A percentile compares a stretch with the other conserved stretches of the same genome.
These are phyloP conservation scores for Elachura formosa DNA, from an alignment of 2,113 vertebrate species.

Conservation along the genomic window DNA sequence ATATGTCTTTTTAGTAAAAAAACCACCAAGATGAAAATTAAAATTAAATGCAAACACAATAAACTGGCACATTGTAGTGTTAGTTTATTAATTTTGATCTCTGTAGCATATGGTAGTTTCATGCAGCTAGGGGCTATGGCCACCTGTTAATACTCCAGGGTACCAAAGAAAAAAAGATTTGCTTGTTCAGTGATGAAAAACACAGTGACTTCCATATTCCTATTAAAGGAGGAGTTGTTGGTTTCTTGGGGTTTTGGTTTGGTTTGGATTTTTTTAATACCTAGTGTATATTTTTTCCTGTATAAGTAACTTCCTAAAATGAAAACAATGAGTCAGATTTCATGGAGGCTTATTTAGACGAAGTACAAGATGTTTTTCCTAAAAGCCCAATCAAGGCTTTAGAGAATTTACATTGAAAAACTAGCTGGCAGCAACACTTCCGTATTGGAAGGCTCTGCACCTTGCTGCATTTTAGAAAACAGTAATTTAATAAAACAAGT, in stretches of 20 bases:
- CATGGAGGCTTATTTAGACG: not conserved
- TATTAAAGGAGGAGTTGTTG: not conserved
- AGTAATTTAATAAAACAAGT: not conserved
- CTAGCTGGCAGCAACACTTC: not conserved
- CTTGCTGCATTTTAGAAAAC: not conserved
- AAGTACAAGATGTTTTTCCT: not conserved
- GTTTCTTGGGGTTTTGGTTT: not conserved
- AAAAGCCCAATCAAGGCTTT: not conserved
- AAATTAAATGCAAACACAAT: conserved; percentile 40
- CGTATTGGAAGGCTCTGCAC: rapidly evolving
- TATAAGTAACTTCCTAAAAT: not conserved
- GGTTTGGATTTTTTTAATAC: not conserved
- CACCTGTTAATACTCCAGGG: conserved; percentile 55
- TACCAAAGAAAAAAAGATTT: conserved; percentile 19
- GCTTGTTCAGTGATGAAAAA: conserved; percentile 40
- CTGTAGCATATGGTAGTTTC: conserved; percentile 50
- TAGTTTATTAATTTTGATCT: conserved; percentile 58
- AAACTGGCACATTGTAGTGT: conserved; percentile 11
- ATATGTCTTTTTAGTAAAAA: not conserved
- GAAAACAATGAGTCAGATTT: not conserved
- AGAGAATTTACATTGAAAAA: not conserved
- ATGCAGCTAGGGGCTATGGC: conserved; percentile 30
- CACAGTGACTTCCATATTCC: not conserved
- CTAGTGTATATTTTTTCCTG: not conserved
- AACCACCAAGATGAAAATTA: not conserved